Percentiles rank a stretch among this genome's conserved stretches.
phyloP scores from a whole-genome alignment of 2,888 invertebrate genomes.

The Xanthorhoe designata region DNA sequence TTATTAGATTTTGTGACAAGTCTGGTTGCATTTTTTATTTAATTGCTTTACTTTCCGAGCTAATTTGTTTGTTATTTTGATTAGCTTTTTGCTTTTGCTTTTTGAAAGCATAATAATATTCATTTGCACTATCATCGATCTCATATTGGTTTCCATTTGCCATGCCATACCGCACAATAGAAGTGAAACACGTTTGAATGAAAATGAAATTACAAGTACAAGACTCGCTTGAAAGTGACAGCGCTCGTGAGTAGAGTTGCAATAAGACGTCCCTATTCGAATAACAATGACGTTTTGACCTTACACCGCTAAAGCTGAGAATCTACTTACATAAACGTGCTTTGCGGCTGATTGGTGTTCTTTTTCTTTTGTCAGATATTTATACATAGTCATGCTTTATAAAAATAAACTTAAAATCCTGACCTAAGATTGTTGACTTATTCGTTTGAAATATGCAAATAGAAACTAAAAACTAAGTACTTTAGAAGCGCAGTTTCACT shows the following conservation, averaged over 20 bases:
- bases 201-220: conserved; percentile 71
- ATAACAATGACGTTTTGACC: conserved; percentile 68
- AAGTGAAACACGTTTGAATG: conserved; percentile 61
- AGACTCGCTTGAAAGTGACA: conserved; percentile 74
- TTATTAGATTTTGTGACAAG: background rate
- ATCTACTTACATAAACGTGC: conserved; percentile 28
- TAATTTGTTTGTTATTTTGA: too few relatives aligned
- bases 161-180: conserved; percentile 31
- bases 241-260: conserved; percentile 67
- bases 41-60: background rate
- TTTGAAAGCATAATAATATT: too few relatives aligned
- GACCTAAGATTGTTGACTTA: too few relatives aligned
- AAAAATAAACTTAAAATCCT: too few relatives aligned
- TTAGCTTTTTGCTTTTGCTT: too few relatives aligned
- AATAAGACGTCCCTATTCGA: conserved; percentile 59
- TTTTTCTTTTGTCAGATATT: conserved; percentile 32
- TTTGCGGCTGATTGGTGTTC: conserved; percentile 39
- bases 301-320: conserved; percentile 45
- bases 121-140: conserved; percentile 1
- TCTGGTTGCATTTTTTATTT: background rate
- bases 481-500: too few relatives aligned
- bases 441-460: too few relatives aligned
- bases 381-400: too few relatives aligned
- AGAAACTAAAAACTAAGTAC: too few relatives aligned
- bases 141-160: conserved; percentile 20